These are phyloP conservation scores for Epinotia nisella DNA, from an alignment of 2,888 invertebrate genomes.

Conservation along the genomic window DNA sequence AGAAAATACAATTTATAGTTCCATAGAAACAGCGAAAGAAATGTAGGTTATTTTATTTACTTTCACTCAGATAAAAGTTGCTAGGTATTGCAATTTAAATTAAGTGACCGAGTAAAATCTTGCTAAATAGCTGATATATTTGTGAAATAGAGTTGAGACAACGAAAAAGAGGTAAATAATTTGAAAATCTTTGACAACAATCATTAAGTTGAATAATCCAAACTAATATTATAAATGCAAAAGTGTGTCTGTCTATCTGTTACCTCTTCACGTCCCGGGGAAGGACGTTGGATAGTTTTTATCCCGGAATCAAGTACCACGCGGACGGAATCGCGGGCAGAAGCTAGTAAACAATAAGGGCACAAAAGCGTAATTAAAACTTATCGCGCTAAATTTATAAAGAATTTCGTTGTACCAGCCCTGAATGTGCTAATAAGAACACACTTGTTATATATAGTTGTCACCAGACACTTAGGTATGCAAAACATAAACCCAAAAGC, in stretches of 20 bases:
- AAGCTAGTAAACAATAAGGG: background rate
- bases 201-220: background rate
- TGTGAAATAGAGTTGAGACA: background rate
- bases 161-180: background rate
- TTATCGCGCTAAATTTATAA: no score
- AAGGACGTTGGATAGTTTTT: no score
- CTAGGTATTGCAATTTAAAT: background rate
- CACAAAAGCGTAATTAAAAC: background rate
- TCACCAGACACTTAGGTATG: no score
- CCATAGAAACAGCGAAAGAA: background rate
- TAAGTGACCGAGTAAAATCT: no score
- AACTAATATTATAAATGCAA: no score
- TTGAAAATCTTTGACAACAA: background rate
- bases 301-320: no score
- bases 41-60: background rate
- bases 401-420: background rate
- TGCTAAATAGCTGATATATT: background rate
- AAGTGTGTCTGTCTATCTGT: no score
- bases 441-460: background rate
- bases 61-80: background rate
- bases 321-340: no score
- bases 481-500: constrained; percentile 30
- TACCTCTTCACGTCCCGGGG: no score
- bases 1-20: constrained; percentile 29
- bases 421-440: background rate